Percentiles rank a stretch among this genome's conserved stretches.
These are phyloP conservation scores for Pocota personata DNA, from an alignment of 2,888 invertebrate genomes.

Conservation along the genomic window DNA sequence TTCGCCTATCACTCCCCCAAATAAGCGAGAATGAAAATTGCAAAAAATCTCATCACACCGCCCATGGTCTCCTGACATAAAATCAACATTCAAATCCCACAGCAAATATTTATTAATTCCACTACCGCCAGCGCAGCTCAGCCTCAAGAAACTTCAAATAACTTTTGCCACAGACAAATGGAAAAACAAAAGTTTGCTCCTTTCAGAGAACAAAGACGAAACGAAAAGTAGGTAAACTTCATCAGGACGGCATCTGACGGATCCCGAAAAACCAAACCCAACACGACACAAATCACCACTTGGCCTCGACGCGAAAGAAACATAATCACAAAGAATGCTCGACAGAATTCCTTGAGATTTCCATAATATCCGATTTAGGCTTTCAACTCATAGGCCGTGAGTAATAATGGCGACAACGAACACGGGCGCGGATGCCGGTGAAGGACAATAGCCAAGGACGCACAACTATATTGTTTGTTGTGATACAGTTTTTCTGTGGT, in stretches of 20 bases:
- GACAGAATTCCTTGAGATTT: constrained; percentile 50
- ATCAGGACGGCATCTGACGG: constrained; percentile 31
- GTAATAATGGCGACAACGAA: constrained; percentile 19
- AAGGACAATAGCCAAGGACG: constrained; percentile 24
- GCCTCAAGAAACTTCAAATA: constrained; percentile 49
- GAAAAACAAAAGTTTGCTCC: background rate
- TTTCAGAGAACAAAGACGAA: background rate
- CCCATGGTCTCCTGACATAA: constrained; percentile 17
- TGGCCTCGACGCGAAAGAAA: constrained; percentile 38
- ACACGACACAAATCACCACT: constrained; percentile 57
- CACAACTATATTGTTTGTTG: background rate
- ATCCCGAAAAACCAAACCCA: constrained; percentile 34
- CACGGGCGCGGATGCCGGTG: background rate
- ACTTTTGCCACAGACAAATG: constrained; percentile 41
- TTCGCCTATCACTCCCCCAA: background rate
- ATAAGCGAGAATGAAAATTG: constrained; percentile 29
- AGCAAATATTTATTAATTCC: constrained; percentile 64
- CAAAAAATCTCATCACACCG: constrained; percentile 37
- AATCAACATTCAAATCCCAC: constrained; percentile 60
- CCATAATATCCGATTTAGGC: constrained; percentile 67
- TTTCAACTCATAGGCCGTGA: constrained; percentile 31
- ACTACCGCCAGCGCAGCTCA: background rate
- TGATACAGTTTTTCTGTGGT: constrained; percentile 15
- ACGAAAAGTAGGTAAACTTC: constrained; percentile 37
- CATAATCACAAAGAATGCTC: constrained; percentile 47